Evolutionary conservation across 2,888 invertebrate genomes (phyloP).

Genomic region (Macaria liturata): DNA sequence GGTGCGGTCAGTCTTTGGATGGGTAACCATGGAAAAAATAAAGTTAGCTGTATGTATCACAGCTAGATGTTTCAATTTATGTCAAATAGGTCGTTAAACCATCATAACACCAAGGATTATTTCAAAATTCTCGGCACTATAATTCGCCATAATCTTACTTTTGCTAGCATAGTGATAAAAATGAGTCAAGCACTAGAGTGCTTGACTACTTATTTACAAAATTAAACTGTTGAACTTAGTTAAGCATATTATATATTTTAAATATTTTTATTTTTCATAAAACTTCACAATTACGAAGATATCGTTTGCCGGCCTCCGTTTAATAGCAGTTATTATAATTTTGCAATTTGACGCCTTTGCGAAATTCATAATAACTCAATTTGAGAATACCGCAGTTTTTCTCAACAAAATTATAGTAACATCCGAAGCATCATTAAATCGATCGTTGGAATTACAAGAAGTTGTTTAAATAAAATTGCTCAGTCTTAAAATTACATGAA

Average conservation of each 20-base stretch:
- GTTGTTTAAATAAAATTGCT: slow-evolving; percentile 8
- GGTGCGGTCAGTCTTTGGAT: too few relatives aligned
- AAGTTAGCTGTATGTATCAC: too few relatives aligned
- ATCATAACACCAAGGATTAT: too few relatives aligned
- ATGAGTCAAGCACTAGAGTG: too few relatives aligned
- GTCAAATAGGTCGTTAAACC: too few relatives aligned
- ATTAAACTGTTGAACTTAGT: too few relatives aligned
- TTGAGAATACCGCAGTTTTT: slow-evolving; percentile 51
- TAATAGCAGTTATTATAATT: slow-evolving; percentile 66
- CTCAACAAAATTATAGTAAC: slow-evolving; percentile 49
- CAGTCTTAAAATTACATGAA: slow-evolving; percentile 17
- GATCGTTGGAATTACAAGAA: slow-evolving; percentile 32
- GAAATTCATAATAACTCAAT: slow-evolving; percentile 74
- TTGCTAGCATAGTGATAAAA: too few relatives aligned
- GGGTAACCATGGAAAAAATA: too few relatives aligned
- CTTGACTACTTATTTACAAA: too few relatives aligned
- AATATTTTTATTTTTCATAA: slow-evolving; percentile 11
- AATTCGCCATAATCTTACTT: too few relatives aligned
- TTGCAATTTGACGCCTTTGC: slow-evolving; percentile 70
- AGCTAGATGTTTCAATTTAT: too few relatives aligned
- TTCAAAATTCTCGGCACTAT: too few relatives aligned
- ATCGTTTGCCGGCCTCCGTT: slow-evolving; percentile 53
- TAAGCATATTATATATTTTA: not conserved
- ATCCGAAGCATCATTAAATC: slow-evolving; percentile 56
- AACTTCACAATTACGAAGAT: slow-evolving; percentile 42